A percentile compares a stretch with the other conserved stretches of the same genome.
Conservation (phyloP, 2,113 vertebrate species). For the Meriones unguiculatus region DNA sequence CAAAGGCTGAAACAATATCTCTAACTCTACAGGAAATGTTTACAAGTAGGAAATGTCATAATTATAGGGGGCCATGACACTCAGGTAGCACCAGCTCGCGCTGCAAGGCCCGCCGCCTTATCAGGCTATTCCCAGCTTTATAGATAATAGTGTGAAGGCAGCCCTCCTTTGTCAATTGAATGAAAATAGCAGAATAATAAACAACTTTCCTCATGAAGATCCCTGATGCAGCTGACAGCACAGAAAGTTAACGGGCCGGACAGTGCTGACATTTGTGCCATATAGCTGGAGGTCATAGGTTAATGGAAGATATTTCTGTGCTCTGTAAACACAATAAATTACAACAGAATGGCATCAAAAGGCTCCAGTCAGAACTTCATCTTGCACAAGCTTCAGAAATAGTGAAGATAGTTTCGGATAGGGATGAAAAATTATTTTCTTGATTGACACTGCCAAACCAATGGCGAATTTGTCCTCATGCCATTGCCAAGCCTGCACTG, state of each 20-base stretch:
- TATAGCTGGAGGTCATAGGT: not conserved
- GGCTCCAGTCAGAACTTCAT: not conserved
- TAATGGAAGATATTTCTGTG: not conserved
- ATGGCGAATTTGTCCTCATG: too few relatives aligned
- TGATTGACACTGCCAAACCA: too few relatives aligned
- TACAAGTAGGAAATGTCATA: not conserved
- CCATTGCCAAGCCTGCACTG: rapidly evolving
- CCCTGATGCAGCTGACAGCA: not conserved
- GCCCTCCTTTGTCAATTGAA: not conserved
- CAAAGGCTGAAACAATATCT: slow-evolving; percentile 15
- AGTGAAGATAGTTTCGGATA: not conserved
- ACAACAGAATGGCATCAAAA: not conserved
- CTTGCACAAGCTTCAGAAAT: not conserved
- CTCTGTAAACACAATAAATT: not conserved
- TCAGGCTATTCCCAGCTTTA: not conserved
- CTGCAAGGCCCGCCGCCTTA: not conserved
- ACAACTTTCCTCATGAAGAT: not conserved
- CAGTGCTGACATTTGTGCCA: rapidly evolving
- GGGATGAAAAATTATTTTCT: not conserved
- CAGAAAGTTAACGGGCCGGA: not conserved
- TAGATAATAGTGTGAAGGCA: rapidly evolving
- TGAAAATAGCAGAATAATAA: not conserved
- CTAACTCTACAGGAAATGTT: slow-evolving; percentile 9
- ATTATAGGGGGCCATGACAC: not conserved
- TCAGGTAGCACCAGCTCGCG: not conserved